phyloP scores from a whole-genome alignment of 2,797 vertebrate genomes.

The Tympanoctomys barrerae region DNA sequence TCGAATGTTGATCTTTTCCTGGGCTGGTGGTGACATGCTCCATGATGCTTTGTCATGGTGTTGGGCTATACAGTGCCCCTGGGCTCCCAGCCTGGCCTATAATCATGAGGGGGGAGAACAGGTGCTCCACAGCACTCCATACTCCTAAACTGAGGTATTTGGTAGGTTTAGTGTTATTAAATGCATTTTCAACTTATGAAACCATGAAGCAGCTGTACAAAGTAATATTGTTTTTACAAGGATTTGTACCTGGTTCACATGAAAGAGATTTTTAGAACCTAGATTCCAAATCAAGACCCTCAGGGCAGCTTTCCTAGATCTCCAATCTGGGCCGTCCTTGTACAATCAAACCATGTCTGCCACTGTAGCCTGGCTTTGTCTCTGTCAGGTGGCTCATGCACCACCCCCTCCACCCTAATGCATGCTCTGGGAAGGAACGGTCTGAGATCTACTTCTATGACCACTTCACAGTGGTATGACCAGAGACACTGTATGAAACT shows the following conservation, averaged over 20 bases:
- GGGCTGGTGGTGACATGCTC: background rate
- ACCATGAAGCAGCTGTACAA: background rate
- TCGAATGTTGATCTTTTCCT: background rate
- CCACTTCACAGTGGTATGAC: background rate
- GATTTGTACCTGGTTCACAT: background rate
- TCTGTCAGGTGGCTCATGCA: background rate
- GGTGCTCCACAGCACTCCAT: background rate
- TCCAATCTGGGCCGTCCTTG: background rate
- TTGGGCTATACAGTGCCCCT: background rate
- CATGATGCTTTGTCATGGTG: no score
- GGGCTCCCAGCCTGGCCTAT: background rate
- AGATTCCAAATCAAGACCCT: background rate
- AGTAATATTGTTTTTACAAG: background rate
- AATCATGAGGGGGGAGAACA: background rate
- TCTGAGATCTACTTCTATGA: background rate
- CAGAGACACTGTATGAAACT: fast-evolving
- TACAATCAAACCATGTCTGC: background rate
- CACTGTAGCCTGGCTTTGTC: background rate
- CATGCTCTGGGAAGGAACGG: background rate
- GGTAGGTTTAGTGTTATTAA: background rate
- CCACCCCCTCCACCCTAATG: background rate
- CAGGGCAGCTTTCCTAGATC: background rate
- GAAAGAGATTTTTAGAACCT: background rate
- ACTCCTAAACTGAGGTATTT: background rate
- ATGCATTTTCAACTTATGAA: background rate